Evolutionary conservation across 2,113 vertebrate genomes (phyloP).

Genomic region (Neopipo cinnamomea): DNA sequence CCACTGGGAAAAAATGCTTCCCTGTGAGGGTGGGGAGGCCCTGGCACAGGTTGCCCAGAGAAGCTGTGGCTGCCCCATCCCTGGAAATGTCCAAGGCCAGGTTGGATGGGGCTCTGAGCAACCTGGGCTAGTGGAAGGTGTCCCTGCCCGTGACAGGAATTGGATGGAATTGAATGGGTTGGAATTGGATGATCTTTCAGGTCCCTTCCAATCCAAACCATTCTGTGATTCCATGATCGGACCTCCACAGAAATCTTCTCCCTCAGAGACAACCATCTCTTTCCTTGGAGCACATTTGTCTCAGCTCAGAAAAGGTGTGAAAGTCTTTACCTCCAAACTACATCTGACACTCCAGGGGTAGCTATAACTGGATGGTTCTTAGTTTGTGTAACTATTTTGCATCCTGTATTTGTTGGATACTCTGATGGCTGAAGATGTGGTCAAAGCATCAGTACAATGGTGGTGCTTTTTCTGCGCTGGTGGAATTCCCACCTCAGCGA

Average conservation of each 20-base stretch:
- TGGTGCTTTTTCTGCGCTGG: background rate
- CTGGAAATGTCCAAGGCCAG: background rate
- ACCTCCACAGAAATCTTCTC: background rate
- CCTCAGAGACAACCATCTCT: background rate
- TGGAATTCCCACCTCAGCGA: accelerated
- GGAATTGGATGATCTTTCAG: background rate
- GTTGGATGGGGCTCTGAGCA: background rate
- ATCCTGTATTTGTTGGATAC: background rate
- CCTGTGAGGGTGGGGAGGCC: background rate
- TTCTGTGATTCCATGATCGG: background rate
- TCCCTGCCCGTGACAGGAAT: background rate
- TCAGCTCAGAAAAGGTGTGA: background rate
- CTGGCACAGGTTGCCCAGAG: background rate
- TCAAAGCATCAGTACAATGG: background rate
- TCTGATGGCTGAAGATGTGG: background rate
- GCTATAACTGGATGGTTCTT: background rate
- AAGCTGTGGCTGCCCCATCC: background rate
- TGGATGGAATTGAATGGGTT: too few species aligned
- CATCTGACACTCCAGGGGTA: background rate
- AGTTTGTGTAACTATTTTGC: background rate
- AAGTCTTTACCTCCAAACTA: background rate
- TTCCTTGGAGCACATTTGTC: background rate
- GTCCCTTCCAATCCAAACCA: background rate
- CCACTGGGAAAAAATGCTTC: background rate
- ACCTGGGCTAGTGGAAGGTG: background rate